These are phyloP conservation scores for Cantharis rustica DNA, from an alignment of 2,888 invertebrate species.

Conservation along the genomic window DNA sequence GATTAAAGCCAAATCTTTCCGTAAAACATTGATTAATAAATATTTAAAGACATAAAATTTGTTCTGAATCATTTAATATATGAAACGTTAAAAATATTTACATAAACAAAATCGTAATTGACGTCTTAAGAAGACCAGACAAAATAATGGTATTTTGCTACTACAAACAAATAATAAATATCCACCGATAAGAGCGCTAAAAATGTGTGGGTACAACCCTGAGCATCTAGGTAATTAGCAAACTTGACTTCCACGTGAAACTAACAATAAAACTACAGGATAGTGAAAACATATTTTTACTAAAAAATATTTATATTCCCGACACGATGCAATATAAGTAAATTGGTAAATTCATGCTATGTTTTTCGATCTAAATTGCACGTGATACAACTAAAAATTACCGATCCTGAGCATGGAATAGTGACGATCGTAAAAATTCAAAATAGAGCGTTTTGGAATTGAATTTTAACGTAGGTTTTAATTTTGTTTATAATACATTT, in stretches of 20 bases:
- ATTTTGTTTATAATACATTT: background rate
- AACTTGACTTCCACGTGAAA: background rate
- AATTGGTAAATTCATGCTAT: constrained; percentile 2
- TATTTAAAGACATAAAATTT: background rate
- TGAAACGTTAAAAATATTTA: background rate
- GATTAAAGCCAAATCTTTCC: background rate
- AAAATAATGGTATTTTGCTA: background rate
- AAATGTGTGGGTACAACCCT: background rate
- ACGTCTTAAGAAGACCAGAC: background rate
- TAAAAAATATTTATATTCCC: background rate
- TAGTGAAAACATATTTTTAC: background rate
- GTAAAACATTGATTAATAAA: background rate
- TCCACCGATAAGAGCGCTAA: background rate
- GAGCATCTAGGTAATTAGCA: background rate
- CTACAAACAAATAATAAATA: background rate
- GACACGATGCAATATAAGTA: background rate
- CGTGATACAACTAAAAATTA: constrained; percentile 5
- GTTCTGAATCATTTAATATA: background rate
- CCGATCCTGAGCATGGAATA: background rate
- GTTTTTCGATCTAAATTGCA: constrained; percentile 3
- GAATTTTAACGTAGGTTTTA: background rate
- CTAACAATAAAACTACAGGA: background rate
- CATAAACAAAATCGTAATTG: background rate
- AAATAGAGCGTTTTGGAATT: background rate
- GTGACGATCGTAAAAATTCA: background rate